phyloP scores from a whole-genome alignment of 2,888 invertebrate species.

The Coelinius sp. region DNA sequence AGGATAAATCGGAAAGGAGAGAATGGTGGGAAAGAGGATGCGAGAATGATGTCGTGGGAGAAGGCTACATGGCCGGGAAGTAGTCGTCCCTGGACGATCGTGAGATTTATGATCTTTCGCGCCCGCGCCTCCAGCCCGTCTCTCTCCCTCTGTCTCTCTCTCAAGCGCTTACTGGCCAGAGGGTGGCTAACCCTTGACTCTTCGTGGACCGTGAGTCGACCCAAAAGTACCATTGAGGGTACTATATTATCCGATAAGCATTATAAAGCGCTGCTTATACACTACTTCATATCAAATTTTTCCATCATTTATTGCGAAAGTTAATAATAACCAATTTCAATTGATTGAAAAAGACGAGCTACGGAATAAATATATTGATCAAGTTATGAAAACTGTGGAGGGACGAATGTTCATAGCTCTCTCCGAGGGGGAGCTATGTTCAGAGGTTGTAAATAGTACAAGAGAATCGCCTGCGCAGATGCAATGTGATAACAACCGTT shows the following conservation, averaged over 20 bases:
- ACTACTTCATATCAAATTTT: background rate
- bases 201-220: constrained; percentile 54
- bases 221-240: constrained; percentile 44
- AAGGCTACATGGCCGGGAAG: constrained; percentile 57
- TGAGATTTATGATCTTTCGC: constrained; percentile 68
- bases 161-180: constrained; percentile 45
- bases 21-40: constrained; percentile 45
- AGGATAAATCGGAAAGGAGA: constrained; percentile 44
- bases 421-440: constrained; percentile 10
- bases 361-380: no score
- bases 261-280: constrained; percentile 32
- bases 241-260: constrained; percentile 51
- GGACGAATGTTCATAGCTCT: no score
- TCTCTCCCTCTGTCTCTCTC: constrained; percentile 52
- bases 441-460: constrained; percentile 41
- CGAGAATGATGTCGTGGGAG: constrained; percentile 52
- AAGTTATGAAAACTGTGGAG: no score
- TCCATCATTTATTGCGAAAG: constrained; percentile 2
- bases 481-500: constrained; percentile 65
- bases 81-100: constrained; percentile 69
- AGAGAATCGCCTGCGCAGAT: constrained; percentile 57
- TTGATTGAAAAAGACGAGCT: no score
- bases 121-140: constrained; percentile 52
- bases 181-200: constrained; percentile 67
- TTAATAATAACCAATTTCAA: no score